Base-by-base conservation (phyloP, 2,888 invertebrate genomes). In the Spodoptera exigua region DNA sequence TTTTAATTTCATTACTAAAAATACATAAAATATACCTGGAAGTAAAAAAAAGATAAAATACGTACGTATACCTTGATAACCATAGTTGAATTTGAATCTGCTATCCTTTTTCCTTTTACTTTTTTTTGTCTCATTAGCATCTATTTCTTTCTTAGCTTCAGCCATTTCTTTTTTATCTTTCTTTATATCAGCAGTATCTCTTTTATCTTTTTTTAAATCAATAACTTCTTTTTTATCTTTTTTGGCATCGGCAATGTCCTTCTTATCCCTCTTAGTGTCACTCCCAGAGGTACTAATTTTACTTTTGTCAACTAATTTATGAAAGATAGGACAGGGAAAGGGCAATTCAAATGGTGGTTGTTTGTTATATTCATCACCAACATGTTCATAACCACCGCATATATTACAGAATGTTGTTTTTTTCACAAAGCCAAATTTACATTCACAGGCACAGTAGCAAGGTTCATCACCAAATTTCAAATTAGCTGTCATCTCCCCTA, bases 11-110 rank as follows among this genome's bases (percentile, higher is more conserved):
- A 27, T 27, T 27, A 27, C 27, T 9, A 27, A 5, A 7, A 7
- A 27, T 5, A 21, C 16, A 17, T 18, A 5, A 40, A 45, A 43
- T 9, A n/a, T 46, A 48, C 44, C 60, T 45, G n/a, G n/a, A n/a
- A n/a, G n/a, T 68, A 76, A 75, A 68, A 74, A 74, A 66, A 70
- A 51, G 57, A 49, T 49, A 11, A 68, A 83, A 85, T 92, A 93
- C 93, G 78, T 93, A 92, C 92, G 90, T 87, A 92, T 93, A 91
- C 93, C 93, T 91, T 88, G 85, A 80, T 91, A 93, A 63, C 92
- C 94, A 68, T 92, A 92, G 59, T 93, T 91, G 71, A 91, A 93
- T 83, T 91, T 89, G 74, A 93, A 92, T 81, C 87, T 87, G 37
- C 88, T 85, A 53, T 92, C 87, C 53, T 79, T 86, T 72, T 76